A percentile compares a stretch with the other conserved stretches of the same genome.
phyloP scores from a whole-genome alignment of 2,797 vertebrate species.

The Acridotheres tristis region DNA sequence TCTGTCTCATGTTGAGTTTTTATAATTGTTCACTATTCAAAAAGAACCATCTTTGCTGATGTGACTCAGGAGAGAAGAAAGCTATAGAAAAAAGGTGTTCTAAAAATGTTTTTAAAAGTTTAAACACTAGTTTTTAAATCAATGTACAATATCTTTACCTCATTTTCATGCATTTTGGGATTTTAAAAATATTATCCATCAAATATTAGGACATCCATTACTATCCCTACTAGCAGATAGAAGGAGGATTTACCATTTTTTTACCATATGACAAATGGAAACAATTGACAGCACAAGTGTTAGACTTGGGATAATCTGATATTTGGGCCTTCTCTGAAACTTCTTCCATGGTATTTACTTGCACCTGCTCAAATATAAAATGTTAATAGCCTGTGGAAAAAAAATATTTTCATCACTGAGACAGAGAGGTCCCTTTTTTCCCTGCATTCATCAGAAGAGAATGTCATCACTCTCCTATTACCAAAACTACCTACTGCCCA shows the following conservation, averaged over 20 bases:
- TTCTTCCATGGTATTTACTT: background rate
- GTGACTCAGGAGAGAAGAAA: background rate
- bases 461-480: background rate
- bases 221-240: background rate
- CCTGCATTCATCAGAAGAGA: background rate
- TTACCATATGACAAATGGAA: background rate
- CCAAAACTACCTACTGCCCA: background rate
- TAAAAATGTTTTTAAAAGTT: background rate
- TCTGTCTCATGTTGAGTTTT: background rate
- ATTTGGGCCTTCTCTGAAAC: background rate
- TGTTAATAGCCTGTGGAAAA: background rate
- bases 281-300: background rate
- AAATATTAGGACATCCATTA: background rate
- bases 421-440: background rate
- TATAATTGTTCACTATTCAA: background rate
- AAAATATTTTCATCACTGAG: background rate
- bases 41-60: background rate
- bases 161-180: fast-evolving
- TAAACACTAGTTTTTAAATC: background rate
- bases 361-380: background rate
- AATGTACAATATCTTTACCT: background rate
- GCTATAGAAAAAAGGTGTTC: background rate
- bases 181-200: background rate
- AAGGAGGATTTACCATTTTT: background rate
- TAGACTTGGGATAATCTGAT: background rate